A percentile compares a stretch with the other conserved stretches of the same genome.
Evolutionary conservation across 2,888 invertebrate genomes (phyloP).

Genomic region (Dicyrtoma fusca): DNA sequence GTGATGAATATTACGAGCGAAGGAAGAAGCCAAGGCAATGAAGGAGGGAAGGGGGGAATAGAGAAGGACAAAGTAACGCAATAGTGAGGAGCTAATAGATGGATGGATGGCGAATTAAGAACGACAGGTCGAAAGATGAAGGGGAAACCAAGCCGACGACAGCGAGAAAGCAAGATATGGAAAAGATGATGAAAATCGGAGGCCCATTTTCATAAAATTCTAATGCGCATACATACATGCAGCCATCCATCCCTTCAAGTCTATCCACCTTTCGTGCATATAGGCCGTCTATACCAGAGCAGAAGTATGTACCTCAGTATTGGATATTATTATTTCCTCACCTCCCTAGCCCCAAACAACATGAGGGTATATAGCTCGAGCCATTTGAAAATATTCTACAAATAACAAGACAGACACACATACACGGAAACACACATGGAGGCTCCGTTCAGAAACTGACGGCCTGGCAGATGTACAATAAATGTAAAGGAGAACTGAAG

Average conservation of each 20-base stretch:
- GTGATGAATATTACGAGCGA: slow-evolving; percentile 20
- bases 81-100: slow-evolving; percentile 33
- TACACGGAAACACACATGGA: neutral
- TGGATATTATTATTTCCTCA: no score
- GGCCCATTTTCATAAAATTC: neutral
- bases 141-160: slow-evolving; percentile 25
- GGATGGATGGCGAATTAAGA: slow-evolving; percentile 35
- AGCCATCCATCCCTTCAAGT: neutral
- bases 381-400: no score
- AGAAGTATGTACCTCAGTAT: no score
- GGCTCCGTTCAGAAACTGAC: neutral
- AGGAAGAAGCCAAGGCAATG: slow-evolving; percentile 14
- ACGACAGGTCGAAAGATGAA: slow-evolving; percentile 37
- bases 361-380: neutral
- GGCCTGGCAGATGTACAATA: slow-evolving; percentile 8
- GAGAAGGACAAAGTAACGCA: slow-evolving; percentile 14
- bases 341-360: neutral
- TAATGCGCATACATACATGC: neutral
- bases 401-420: no score
- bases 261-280: no score
- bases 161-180: slow-evolving; percentile 22
- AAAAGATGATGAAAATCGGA: slow-evolving; percentile 24
- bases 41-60: slow-evolving; percentile 4
- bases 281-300: no score
- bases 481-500: slow-evolving; percentile 6